These are phyloP conservation scores for Amphiura filiformis DNA, from an alignment of 35 echinoderm and acorn worm species.

Conservation along the genomic window DNA sequence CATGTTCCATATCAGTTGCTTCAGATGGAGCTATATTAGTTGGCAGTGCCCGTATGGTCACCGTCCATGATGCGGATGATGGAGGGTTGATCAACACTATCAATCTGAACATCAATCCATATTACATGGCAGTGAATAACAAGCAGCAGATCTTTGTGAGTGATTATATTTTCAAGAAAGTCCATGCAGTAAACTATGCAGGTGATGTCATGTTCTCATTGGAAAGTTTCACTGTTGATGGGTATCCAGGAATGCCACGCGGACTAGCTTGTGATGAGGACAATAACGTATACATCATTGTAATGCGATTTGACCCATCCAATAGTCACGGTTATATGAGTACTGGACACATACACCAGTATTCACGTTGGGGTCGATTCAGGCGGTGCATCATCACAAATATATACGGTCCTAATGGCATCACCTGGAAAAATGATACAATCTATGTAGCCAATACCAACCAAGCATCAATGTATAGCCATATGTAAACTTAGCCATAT, in stretches of 20 bases:
- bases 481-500: too few relatives aligned
- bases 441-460: background rate
- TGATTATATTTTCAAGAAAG: background rate
- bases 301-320: background rate
- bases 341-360: background rate
- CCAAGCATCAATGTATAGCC: too few relatives aligned
- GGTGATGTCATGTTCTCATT: background rate
- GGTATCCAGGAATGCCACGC: background rate
- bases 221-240: background rate
- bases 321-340: background rate
- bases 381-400: background rate
- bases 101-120: too few relatives aligned
- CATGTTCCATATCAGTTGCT: too few relatives aligned
- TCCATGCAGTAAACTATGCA: background rate
- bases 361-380: background rate
- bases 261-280: background rate
- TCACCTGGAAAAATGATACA: background rate
- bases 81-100: too few relatives aligned
- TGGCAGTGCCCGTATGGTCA: too few relatives aligned
- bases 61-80: too few relatives aligned
- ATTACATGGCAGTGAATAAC: too few relatives aligned
- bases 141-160: background rate
- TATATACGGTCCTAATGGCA: background rate
- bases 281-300: background rate
- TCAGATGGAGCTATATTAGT: too few relatives aligned